phyloP scores from a whole-genome alignment of 2,888 invertebrate species.

The Venustoraphidia nigricollis region DNA sequence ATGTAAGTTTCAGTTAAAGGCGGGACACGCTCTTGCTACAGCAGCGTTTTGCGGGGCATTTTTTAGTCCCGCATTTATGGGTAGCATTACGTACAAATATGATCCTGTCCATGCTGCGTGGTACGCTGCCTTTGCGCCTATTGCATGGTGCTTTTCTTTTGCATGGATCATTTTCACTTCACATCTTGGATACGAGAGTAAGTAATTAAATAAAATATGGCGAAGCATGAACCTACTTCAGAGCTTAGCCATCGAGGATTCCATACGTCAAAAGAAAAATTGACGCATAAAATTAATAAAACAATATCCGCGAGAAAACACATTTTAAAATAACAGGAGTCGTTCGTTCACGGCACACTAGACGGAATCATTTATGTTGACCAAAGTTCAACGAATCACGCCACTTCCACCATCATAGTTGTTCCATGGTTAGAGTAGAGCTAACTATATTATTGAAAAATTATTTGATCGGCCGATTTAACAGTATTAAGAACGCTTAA shows the following conservation, averaged over 20 bases:
- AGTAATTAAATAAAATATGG: slow-evolving; percentile 9
- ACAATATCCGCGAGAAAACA: too few species aligned
- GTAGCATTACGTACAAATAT: slow-evolving; percentile 41
- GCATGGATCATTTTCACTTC: slow-evolving; percentile 50
- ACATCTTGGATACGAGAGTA: slow-evolving; percentile 43
- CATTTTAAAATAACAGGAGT: too few species aligned
- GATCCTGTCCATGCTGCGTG: slow-evolving; percentile 45
- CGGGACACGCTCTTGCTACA: slow-evolving; percentile 38
- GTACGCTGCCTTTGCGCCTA: slow-evolving; percentile 54
- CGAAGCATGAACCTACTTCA: not conserved
- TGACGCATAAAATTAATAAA: not conserved
- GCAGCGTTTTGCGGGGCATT: slow-evolving; percentile 36
- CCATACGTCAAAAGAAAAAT: not conserved
- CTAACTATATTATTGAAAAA: too few species aligned
- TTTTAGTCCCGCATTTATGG: slow-evolving; percentile 47
- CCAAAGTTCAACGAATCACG: too few species aligned
- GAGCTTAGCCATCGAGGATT: not conserved
- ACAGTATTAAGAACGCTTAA: too few species aligned
- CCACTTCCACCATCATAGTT: too few species aligned
- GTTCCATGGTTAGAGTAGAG: too few species aligned
- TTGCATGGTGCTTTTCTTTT: slow-evolving; percentile 50
- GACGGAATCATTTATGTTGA: too few species aligned
- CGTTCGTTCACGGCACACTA: too few species aligned
- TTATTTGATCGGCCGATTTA: too few species aligned
- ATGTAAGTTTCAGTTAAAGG: slow-evolving; percentile 26